Evolutionary conservation across 2,888 invertebrate species (phyloP).

Genomic region (Nephrotoma appendiculata): DNA sequence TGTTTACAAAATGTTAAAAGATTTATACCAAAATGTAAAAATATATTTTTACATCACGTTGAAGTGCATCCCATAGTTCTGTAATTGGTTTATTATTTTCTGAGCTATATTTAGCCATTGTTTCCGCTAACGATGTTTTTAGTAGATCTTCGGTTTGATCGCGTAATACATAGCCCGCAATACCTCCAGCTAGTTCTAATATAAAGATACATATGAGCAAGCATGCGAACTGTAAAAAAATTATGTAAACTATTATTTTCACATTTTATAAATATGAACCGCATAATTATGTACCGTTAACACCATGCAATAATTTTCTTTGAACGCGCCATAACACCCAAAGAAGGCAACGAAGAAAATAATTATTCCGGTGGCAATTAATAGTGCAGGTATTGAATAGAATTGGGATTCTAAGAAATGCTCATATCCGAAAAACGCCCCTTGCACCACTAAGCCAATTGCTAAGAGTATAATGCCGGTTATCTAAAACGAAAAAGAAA

Average conservation of each 20-base stretch:
- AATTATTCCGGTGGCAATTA: conserved; percentile 52
- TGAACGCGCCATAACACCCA: conserved; percentile 78
- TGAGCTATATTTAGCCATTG: conserved; percentile 34
- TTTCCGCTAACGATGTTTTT: conserved; percentile 34
- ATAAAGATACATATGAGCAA: conserved; percentile 56
- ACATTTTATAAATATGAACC: not conserved
- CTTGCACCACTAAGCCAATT: conserved; percentile 53
- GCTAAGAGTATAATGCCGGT: conserved; percentile 65
- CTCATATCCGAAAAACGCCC: conserved; percentile 49
- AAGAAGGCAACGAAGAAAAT: conserved; percentile 66
- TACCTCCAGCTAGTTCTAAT: conserved; percentile 61
- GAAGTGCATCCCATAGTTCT: conserved; percentile 46
- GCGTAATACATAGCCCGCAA: conserved; percentile 52
- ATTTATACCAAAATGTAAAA: conserved; percentile 7
- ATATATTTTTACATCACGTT: conserved; percentile 34
- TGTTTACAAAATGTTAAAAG: not conserved
- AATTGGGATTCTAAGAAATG: conserved; percentile 52
- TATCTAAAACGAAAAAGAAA: conserved; percentile 42
- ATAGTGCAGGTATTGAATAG: conserved; percentile 55
- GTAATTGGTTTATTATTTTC: conserved; percentile 27
- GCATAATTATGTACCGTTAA: conserved; percentile 35
- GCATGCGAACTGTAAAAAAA: conserved; percentile 36
- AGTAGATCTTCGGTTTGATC: conserved; percentile 40
- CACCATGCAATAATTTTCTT: conserved; percentile 69
- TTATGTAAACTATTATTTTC: not conserved